These are phyloP conservation scores for Loriculus beryllinus DNA, from an alignment of 2,797 vertebrate genomes.

Conservation along the genomic window DNA sequence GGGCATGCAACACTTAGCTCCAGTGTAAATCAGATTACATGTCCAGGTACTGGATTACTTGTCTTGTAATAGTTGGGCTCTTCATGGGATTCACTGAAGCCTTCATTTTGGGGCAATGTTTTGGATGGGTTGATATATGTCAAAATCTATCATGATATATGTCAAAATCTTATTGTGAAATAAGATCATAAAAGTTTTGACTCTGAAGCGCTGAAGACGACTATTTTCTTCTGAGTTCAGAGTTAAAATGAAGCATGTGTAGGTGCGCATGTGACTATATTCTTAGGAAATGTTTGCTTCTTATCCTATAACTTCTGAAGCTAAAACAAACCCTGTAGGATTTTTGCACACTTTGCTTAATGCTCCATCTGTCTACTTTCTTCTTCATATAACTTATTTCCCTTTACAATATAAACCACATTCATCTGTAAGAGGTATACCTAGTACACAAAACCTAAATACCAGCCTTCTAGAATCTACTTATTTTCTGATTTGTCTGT, in stretches of 20 bases:
- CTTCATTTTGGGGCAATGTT: fast-evolving
- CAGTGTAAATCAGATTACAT: background rate
- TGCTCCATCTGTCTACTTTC: background rate
- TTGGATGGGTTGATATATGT: background rate
- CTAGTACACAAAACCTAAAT: background rate
- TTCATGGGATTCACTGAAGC: background rate
- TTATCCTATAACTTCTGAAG: background rate
- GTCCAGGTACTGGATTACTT: background rate
- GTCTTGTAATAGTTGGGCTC: background rate
- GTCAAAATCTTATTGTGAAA: background rate
- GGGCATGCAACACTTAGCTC: background rate
- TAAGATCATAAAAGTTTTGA: background rate
- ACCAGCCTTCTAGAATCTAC: background rate
- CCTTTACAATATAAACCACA: background rate
- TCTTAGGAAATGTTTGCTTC: background rate
- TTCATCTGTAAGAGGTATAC: background rate
- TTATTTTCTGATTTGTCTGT: background rate
- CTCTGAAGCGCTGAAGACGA: background rate
- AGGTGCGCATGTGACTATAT: background rate
- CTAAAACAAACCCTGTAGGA: background rate
- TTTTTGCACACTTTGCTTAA: background rate
- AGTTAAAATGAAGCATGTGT: background rate
- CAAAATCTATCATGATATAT: background rate
- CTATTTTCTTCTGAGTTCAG: background rate
- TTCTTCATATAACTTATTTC: background rate